These are phyloP conservation scores for Pterostichus madidus DNA, from an alignment of 2,888 invertebrate genomes.

Conservation along the genomic window DNA sequence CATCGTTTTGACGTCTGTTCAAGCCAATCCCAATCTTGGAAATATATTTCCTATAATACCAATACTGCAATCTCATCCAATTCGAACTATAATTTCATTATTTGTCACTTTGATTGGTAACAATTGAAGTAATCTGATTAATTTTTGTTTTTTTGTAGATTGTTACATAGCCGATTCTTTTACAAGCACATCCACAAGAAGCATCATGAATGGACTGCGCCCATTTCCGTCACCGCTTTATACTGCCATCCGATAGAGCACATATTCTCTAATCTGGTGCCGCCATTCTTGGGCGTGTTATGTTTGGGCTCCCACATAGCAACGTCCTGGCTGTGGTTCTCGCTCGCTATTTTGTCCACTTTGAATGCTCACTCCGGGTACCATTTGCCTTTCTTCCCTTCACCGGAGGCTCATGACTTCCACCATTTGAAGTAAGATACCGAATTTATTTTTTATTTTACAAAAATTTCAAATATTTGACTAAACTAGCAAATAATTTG, in stretches of 20 bases:
- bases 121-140: background rate
- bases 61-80: too few species aligned
- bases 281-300: slow-evolving; percentile 87
- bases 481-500: too few species aligned
- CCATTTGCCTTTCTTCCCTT: slow-evolving; percentile 91
- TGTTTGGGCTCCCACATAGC: slow-evolving; percentile 88
- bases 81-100: too few species aligned
- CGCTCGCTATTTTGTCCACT: slow-evolving; percentile 87
- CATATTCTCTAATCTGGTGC: slow-evolving; percentile 87
- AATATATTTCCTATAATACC: too few species aligned
- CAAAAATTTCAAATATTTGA: too few species aligned
- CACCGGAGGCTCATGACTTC: slow-evolving; percentile 92
- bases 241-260: slow-evolving; percentile 91
- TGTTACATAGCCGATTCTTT: slow-evolving; percentile 86
- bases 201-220: slow-evolving; percentile 94
- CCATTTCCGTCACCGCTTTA: slow-evolving; percentile 89
- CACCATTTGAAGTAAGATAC: slow-evolving; percentile 88
- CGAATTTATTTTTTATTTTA: slow-evolving; percentile 1
- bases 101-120: background rate
- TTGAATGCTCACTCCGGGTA: slow-evolving; percentile 92
- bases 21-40: too few species aligned
- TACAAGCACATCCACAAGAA: slow-evolving; percentile 92
- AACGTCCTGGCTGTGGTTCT: slow-evolving; percentile 89
- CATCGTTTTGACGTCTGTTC: too few species aligned
- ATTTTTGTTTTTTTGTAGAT: slow-evolving; percentile 76